Evolutionary conservation across 2,888 invertebrate species (phyloP), one percentile per base, ranked within the genome.

Genomic region (Agonopterix arenella): DNA sequence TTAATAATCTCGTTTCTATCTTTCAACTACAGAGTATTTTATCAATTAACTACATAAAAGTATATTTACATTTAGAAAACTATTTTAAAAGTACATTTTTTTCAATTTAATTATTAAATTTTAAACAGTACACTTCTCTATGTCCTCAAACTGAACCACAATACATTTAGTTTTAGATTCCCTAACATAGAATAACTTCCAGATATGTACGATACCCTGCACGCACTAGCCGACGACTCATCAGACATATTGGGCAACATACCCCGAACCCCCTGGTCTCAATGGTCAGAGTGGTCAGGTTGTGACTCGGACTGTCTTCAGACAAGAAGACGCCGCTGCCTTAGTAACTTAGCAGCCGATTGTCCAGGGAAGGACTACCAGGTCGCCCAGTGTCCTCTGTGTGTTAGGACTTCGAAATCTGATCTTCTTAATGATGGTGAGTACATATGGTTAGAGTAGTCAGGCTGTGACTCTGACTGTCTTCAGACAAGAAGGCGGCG

Each of bases 241-340:
- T 64, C 84, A 9, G 82, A 84, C 52, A 74, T 84, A 48, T 60
- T 84, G 47, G 47, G 44, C 37, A 37, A 37, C 10, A 37, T 37
- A 8, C 2, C 37, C 37, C 37, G 37, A 2, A 37, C 8, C 37
- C 37, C 8, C 46, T 50, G 46, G 47, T 50, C 37, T 9, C 37
- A 7, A n/a, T 97, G 97, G 96, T 96, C 97, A 4, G 93, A 95
- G 38, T 98, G 97, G 97, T 96, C 97, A 10, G 91, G 93, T 49
- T 98, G 98, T 77, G 95, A 95, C 68, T 90, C 93, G 41, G 96
- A 97, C 76, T 98, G 98, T 77, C 92, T 93, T 52, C 96, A 97
- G 76, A 93, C 93, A 56, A 92, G 97, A 57, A 92, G 97, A 55
- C 90, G 94, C 59, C 92, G 93, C n/a, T 56, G 98, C 98, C 81